Base-by-base conservation (phyloP, 2,888 invertebrate species). In the Eudemis profundana region DNA sequence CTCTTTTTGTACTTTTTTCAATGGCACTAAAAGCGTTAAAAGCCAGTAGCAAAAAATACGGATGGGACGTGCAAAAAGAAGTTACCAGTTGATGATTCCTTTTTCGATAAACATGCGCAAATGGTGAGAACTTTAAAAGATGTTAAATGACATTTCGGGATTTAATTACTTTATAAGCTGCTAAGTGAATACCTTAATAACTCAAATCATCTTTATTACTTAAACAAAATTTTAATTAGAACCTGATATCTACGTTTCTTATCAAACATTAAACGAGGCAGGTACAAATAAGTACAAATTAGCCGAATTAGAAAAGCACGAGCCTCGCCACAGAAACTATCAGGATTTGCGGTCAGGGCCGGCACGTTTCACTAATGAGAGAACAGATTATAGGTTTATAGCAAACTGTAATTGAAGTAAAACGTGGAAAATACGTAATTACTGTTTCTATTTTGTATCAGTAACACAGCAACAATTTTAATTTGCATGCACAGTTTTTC, bases 101-200 rank as follows among this genome's bases (percentile, higher is more conserved):
- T n/a, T 78, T 74, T 72, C 70, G 74, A 78, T 74, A 77, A 77
- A 78, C 76, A 75, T 73, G 74, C 77, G 70, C 68, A 72, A 74
- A 71, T 69, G 73, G 73, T 71, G 19, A 21, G 36, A 14, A 8
- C 23, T 70, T 74, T 83, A 76, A 78, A 77, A 76, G 75, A 72
- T 74, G 73, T 74, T 73, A 79, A 82, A 83, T 78, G 79, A 77
- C 73, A 71, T 72, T 72, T 73, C 10, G 17, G 10, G 49, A 10
- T 21, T 14, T 12, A 17, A 19, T 19, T 40, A 5, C n/a, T 40
- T n/a, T 15, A n/a, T 7, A 40, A 7, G 14, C 40, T 2, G 7
- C 19, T 51, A 36, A 36, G 19, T 51, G 21, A 12, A 51, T n/a
- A 38, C 14, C 27, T 14, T n/a, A 14, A 15, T 15, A 14, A 47